Conservation (phyloP, 2,113 vertebrate species). For the Siniperca knerii region DNA sequence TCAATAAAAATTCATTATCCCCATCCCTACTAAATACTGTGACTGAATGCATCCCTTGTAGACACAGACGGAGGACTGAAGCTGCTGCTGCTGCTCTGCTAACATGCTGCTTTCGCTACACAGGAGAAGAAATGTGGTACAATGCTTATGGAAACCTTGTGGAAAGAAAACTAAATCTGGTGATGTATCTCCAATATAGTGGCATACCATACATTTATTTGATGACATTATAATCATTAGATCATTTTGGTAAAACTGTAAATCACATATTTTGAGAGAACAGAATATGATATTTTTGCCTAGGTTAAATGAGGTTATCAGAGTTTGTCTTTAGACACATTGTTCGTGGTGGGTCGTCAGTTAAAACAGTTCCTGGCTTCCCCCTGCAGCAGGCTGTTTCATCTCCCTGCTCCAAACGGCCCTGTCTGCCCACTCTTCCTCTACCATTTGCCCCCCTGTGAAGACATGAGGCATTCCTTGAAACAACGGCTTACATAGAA, state of each 20-base stretch:
- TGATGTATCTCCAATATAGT: neutral
- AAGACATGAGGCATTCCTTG: constrained; percentile 14
- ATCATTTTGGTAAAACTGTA: neutral
- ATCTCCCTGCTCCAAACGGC: constrained; percentile 20
- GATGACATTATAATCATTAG: neutral
- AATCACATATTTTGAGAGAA: neutral
- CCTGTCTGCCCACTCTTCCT: constrained; percentile 29
- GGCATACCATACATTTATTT: neutral
- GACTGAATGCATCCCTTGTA: too few relatives aligned
- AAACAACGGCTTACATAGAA: constrained; percentile 9
- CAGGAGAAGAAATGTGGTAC: neutral
- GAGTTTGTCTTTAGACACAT: constrained; percentile 1
- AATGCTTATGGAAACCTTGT: neutral
- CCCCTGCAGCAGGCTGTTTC: constrained; percentile 12
- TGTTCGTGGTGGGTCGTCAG: constrained; percentile 1
- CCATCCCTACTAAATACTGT: too few relatives aligned
- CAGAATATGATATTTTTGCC: neutral
- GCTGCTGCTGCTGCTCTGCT: too few relatives aligned
- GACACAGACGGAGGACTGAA: too few relatives aligned
- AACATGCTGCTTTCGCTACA: too few relatives aligned
- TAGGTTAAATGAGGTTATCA: neutral
- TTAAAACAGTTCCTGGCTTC: constrained; percentile 1
- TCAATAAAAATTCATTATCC: too few relatives aligned
- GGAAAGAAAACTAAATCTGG: neutral
- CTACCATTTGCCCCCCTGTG: constrained; percentile 30